Percentiles rank a stretch among this genome's conserved stretches.
Conservation (phyloP, 2,113 vertebrate genomes). For the Semnornis frantzii region DNA sequence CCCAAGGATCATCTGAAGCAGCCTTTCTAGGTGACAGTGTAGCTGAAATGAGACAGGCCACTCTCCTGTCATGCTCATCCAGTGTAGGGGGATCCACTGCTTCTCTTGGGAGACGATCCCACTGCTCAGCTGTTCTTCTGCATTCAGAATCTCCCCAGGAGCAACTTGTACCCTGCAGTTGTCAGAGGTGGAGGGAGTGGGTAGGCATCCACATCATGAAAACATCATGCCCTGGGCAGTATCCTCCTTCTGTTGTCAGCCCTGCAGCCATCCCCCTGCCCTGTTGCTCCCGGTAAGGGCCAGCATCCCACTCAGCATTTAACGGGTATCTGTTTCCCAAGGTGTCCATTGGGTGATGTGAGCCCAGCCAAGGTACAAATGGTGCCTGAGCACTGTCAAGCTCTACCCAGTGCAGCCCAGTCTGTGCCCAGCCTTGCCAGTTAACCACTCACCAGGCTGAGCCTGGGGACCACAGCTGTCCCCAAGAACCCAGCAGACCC, state of each 20-base stretch:
- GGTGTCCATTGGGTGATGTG: not conserved
- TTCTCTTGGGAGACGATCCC: too few relatives aligned
- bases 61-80: too few relatives aligned
- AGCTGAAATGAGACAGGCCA: too few relatives aligned
- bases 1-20: too few relatives aligned
- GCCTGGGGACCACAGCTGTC: not conserved
- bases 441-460: not conserved
- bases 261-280: too few relatives aligned
- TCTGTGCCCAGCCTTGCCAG: not conserved
- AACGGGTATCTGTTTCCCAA: accelerated
- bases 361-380: not conserved
- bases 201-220: not conserved
- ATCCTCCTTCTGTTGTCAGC: not conserved
- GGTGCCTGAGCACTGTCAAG: not conserved
- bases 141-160: too few relatives aligned
- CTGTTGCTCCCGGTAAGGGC: not conserved
- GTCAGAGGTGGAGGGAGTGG: not conserved
- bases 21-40: too few relatives aligned
- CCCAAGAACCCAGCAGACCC: not conserved
- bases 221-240: not conserved
- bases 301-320: not conserved
- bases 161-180: too few relatives aligned
- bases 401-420: not conserved
- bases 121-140: too few relatives aligned
- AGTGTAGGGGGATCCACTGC: too few relatives aligned